Conservation (phyloP, 2,797 vertebrate genomes). For the Alauda arvensis region DNA sequence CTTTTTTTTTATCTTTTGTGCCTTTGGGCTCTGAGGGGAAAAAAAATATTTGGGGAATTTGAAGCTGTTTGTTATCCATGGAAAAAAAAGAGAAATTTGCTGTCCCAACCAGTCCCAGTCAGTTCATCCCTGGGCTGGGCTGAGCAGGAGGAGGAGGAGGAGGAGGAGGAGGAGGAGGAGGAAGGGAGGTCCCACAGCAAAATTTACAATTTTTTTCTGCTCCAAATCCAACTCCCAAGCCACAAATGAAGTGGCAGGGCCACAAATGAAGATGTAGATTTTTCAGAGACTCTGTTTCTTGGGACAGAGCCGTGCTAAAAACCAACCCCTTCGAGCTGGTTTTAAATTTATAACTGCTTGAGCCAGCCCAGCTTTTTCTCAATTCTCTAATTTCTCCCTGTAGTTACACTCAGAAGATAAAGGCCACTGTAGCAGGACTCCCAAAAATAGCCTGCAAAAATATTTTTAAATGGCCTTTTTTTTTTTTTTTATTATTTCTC, state of each 20-base stretch:
- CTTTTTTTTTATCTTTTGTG: not conserved
- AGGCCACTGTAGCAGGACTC: not conserved
- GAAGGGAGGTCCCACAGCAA: not conserved
- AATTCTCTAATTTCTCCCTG: not conserved
- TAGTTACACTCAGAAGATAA: not conserved
- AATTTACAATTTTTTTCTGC: not conserved
- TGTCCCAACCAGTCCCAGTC: not conserved
- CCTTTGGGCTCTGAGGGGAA: not conserved
- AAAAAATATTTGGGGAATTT: not conserved
- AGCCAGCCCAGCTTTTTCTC: not conserved
- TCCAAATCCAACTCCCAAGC: not conserved
- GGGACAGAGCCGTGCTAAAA: not conserved
- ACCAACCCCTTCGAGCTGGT: not conserved
- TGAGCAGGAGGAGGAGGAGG: no score
- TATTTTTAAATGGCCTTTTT: not conserved
- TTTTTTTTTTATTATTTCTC: not conserved
- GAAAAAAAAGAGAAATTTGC: not conserved
- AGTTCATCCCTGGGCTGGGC: not conserved
- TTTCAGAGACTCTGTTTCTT: not conserved
- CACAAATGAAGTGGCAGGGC: not conserved
- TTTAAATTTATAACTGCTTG: not conserved
- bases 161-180: no score
- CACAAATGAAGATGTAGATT: not conserved
- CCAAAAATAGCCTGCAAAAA: not conserved
- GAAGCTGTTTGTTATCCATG: not conserved